phyloP scores from a whole-genome alignment of 1,140 invertebrate species.

The Neotoxoptera formosana region DNA sequence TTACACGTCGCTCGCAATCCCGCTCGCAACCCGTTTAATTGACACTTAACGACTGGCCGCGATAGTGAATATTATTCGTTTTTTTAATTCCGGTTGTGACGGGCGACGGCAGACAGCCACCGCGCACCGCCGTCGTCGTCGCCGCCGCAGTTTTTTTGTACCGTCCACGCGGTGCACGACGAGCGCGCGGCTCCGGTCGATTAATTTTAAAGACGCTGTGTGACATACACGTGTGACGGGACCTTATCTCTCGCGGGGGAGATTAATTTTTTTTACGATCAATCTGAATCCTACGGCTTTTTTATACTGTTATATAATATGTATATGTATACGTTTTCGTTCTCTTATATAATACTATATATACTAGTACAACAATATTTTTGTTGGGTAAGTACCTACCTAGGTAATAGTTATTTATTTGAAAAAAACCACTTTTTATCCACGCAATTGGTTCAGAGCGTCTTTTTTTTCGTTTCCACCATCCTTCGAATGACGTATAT shows the following conservation, averaged over 20 bases:
- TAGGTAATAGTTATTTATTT: no score
- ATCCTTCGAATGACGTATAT: not conserved
- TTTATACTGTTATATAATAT: no score
- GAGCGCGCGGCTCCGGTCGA: not conserved
- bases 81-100: not conserved
- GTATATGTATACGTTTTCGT: no score
- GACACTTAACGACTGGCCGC: not conserved
- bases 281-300: not conserved
- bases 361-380: no score
- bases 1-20: not conserved
- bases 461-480: not conserved
- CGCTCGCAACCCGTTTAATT: not conserved
- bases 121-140: no score
- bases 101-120: not conserved
- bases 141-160: not conserved
- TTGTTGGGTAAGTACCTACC: no score
- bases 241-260: not conserved
- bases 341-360: no score
- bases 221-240: no score
- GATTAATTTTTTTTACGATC: not conserved
- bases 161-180: not conserved
- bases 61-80: not conserved
- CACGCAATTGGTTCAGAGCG: no score
- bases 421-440: no score
- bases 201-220: not conserved